Conservation (phyloP, 2,888 invertebrate species). For the Tiliacea aurago region DNA sequence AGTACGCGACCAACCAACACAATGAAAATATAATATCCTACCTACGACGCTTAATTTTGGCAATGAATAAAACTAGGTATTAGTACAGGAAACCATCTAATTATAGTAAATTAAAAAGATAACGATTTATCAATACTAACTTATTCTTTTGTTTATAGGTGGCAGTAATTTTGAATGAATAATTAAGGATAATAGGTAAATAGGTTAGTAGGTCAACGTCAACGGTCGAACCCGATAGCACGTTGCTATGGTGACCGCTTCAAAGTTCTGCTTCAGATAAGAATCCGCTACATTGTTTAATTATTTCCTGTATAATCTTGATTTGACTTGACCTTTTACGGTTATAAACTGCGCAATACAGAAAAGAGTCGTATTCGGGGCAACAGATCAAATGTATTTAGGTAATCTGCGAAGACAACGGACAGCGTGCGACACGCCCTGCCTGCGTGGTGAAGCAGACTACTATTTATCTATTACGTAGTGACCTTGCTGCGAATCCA, state of each 20-base stretch:
- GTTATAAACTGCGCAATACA: constrained; percentile 78
- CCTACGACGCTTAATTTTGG: constrained; percentile 4
- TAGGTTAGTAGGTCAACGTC: constrained; percentile 81
- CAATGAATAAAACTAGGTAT: constrained; percentile 11
- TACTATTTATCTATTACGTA: constrained; percentile 73
- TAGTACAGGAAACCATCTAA: constrained; percentile 11
- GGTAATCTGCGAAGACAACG: constrained; percentile 66
- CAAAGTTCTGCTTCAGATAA: constrained; percentile 71
- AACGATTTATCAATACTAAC: background rate
- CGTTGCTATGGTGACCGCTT: constrained; percentile 57
- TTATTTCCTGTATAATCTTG: constrained; percentile 72
- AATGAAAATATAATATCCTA: constrained; percentile 9
- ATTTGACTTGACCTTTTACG: constrained; percentile 81
- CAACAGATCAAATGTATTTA: constrained; percentile 64
- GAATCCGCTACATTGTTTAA: constrained; percentile 68
- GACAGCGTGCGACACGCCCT: constrained; percentile 64
- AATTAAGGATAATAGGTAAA: constrained; percentile 67
- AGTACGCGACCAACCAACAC: background rate
- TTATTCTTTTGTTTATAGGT: constrained; percentile 26
- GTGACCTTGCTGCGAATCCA: constrained; percentile 79
- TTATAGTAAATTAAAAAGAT: constrained; percentile 10
- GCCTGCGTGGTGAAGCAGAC: constrained; percentile 65
- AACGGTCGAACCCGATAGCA: constrained; percentile 54
- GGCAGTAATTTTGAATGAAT: constrained; percentile 22
- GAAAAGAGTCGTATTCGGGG: constrained; percentile 66